Base-by-base conservation (phyloP, 2,113 vertebrate genomes). In the Casuarius casuarius region DNA sequence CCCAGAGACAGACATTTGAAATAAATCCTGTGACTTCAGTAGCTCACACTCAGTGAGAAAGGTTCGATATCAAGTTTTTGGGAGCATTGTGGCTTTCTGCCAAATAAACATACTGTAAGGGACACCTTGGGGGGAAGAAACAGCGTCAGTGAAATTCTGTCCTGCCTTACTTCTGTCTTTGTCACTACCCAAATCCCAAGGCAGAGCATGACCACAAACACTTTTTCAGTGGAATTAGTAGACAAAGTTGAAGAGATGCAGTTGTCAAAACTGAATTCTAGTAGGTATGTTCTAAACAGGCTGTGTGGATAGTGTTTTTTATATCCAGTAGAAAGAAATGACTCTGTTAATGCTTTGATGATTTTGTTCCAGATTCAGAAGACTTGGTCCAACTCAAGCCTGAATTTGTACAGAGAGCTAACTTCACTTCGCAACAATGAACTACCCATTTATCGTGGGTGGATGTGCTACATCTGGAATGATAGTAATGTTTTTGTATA, bases 401-500 rank as follows among this genome's bases (percentile, higher is more conserved):
- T 99, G 95, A 97, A 95, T 42, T 92, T 99, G 71, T 99, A 99
- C 94, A 97, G 98, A 76, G 97, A 97, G 31, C 97, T 99, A 83
- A 98, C 93, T 72, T 56, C 4, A 1, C 98, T 99, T 58, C 98
- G 98, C 8, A 92, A 89, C 89, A 77, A 68, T 0, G 99, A 99
- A 84, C 94, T 99, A 14, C 94, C 98, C 4, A 89, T 99, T 48
- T 98, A 96, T 9, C 98, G 99, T 7, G 99, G 99, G 3, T 99
- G 99, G 99, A 98, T 99, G 97, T 99, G 99, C 97, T 98, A 98
- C 46, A 1, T 99, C 92, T 98, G 97, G 85, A 97, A 95, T 0
- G 98, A 99, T 59, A 87, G 90, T 9, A 58, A 97, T 3, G 74
- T 98, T 29, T 98, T 99, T 19, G 97, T 98, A 12, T 99, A 98